A percentile compares a stretch with the other conserved stretches of the same genome.
phyloP scores from a whole-genome alignment of 2,113 vertebrate genomes.

The Chauna torquata region DNA sequence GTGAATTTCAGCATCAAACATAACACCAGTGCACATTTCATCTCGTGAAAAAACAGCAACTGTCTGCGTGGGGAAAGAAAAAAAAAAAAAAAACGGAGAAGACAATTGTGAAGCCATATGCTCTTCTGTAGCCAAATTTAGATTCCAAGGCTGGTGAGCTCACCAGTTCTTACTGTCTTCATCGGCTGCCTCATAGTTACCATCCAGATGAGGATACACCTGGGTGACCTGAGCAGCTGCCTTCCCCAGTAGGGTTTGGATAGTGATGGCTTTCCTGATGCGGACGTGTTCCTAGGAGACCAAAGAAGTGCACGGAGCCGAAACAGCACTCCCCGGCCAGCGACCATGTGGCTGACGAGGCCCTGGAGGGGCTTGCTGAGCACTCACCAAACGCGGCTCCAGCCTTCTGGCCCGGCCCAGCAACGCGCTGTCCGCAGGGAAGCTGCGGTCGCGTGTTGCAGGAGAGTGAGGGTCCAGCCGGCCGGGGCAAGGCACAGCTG shows the following conservation, averaged over 20 bases:
- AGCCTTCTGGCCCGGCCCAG: neutral
- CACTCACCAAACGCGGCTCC: fast-evolving
- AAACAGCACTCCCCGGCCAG: fast-evolving
- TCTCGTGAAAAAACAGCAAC: constrained; percentile 24
- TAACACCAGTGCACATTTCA: constrained; percentile 1
- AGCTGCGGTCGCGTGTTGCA: neutral
- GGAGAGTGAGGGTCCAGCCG: neutral
- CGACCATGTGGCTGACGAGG: fast-evolving
- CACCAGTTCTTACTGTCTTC: neutral
- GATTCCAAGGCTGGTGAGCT: neutral
- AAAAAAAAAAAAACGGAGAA: neutral
- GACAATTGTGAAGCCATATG: neutral
- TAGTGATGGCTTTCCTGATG: neutral
- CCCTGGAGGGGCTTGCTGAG: neutral
- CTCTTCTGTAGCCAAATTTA: neutral
- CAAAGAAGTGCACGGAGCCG: fast-evolving
- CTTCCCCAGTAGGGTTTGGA: neutral
- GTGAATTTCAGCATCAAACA: constrained; percentile 2
- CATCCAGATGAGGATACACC: neutral
- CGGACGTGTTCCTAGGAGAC: neutral
- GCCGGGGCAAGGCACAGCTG: neutral
- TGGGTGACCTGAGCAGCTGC: neutral
- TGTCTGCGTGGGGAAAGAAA: neutral
- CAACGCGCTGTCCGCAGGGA: neutral
- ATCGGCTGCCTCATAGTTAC: neutral